Evolutionary conservation across 2,888 invertebrate species (phyloP), one percentile per base, ranked within the genome.

Genomic region (Chymomyza caudatula): DNA sequence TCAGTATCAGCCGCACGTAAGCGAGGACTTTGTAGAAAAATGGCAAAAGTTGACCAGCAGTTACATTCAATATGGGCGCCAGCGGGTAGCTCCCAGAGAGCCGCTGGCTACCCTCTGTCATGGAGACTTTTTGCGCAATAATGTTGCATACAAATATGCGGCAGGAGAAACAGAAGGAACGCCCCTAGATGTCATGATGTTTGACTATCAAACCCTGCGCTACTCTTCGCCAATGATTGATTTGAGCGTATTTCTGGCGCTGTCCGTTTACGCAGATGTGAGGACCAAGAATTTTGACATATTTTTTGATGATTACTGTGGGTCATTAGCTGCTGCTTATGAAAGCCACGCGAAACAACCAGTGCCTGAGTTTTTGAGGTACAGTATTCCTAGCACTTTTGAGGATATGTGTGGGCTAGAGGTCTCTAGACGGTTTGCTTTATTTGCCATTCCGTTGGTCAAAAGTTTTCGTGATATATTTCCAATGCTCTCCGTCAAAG

Each of bases 171-270:
- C 52, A 8, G 51, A 55, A 4, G 70, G 60, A 0, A 60, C 52
- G 8, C 89, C 90, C 0, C 53, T 66, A 2, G 88, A 84, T 2
- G 75, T 87, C 0, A 88, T 90, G 82, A 89, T 90, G 89, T 90
- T 90, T 60, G 90, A 90, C 77, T 88, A 90, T 52, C 90, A 90
- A 74, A 90, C 90, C 0, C 65, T 90, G 49, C 83, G 89, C 0
- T 69, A 88, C 44, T 79, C 83, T 5, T 90, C 90, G 13, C 90
- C 90, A 37, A 90, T 90, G 90, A 56, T 90, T 0, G 90, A 90
- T 69, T 71, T 90, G 0, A 42, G 76, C 1, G 65, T 86, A 3
- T 89, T 90, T 54, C 63, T 90, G 37, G 74, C 85, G 0, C 51
- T 89, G 0, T 90, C 90, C 2, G 61, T 83, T 1, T 87, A 84